Evolutionary conservation across 2,888 invertebrate genomes (phyloP), one percentile per base, ranked within the genome.

Genomic region (Thymelicus lineola): DNA sequence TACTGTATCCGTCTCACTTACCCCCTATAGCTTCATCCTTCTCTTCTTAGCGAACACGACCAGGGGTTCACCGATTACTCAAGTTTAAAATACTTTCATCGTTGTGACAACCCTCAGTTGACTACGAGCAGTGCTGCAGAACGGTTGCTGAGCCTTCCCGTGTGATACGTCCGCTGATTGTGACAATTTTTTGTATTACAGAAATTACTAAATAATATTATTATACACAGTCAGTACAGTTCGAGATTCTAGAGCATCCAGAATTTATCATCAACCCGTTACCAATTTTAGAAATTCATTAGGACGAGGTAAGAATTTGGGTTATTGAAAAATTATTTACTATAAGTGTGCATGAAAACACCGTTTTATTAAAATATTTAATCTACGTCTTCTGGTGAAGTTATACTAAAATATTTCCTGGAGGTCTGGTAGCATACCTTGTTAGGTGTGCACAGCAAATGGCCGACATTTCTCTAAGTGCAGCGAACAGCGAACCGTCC

Each of bases 41-140:
- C 75, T 88, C 82, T 66, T 72, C 46, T 69, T 65, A 73, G 71
- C 77, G 76, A 76, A 72, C 71, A 74, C 72, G 66, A 67, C 75
- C 84, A 81, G 89, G 90, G 90, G 89, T 89, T 85, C 84, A 85
- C 86, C 82, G 83, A 83, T 83, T 81, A 81, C 80, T 81, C 79
- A 87, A 86, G 89, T 89, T 92, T 92, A 88, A 91, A 91, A 90
- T 91, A 93, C 86, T 86, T 83, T 79, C 80, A 79, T 77, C 81
- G 83, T 79, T 78, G 81, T 80, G 81, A 77, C 82, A 84, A 84
- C 86, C 86, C 85, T 89, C 91, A 93, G 93, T 93, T 79, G 86
- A 87, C 86, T 86, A 86, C 84, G 80, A 87, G 86, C 83, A 86
- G 86, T 83, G 82, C 79, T 84, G 75, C 83, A 76, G 83, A 80